Percentiles rank a stretch among this genome's conserved stretches.
These are phyloP conservation scores for Mystacides longicornis DNA, from an alignment of 2,888 invertebrate genomes.

Conservation along the genomic window DNA sequence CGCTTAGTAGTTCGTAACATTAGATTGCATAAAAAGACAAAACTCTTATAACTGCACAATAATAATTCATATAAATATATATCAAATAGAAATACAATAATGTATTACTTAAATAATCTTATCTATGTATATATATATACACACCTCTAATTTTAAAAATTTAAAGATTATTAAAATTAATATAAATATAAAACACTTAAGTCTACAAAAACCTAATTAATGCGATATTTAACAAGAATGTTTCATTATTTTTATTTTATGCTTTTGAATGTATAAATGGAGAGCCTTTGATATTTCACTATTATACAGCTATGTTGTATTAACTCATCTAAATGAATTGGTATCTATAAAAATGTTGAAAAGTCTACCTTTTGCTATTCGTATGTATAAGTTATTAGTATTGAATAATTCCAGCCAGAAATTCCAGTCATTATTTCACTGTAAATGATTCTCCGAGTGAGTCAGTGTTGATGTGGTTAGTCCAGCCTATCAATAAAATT, in stretches of 20 bases:
- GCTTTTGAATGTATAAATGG: neutral
- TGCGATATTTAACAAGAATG: conserved; percentile 21
- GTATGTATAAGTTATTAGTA: neutral
- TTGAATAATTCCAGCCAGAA: neutral
- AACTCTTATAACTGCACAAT: too few species aligned
- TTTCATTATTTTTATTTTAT: neutral
- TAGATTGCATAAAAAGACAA: neutral
- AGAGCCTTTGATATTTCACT: neutral
- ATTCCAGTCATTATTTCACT: too few species aligned
- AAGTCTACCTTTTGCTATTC: neutral
- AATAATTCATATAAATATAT: conserved; percentile 24
- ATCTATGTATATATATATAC: conserved; percentile 24
- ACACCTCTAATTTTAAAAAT: conserved; percentile 24
- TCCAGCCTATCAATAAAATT: too few species aligned
- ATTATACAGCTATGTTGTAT: neutral
- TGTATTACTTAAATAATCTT: neutral
- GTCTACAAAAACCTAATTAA: conserved; percentile 24
- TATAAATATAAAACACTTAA: conserved; percentile 26
- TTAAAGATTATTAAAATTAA: conserved; percentile 23
- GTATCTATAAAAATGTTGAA: neutral
- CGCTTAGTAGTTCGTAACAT: neutral
- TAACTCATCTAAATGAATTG: neutral
- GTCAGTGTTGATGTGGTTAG: too few species aligned
- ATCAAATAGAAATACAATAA: conserved; percentile 16
- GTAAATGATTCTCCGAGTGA: too few species aligned